Conservation (phyloP, 1,140 invertebrate species). For the Drosophila tropicalis region DNA sequence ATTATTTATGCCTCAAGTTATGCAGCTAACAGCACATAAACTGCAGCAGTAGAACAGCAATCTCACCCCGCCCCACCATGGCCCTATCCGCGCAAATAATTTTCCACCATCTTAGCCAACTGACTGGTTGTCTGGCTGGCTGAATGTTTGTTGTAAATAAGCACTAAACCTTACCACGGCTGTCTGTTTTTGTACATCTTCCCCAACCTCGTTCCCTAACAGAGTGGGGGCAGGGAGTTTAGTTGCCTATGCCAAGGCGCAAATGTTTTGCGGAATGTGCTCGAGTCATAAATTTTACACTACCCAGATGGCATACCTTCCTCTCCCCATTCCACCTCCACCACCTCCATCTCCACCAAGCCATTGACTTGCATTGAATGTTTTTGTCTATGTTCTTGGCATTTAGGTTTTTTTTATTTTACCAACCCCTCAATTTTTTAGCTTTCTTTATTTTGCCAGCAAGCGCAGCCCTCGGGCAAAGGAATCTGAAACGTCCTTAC, state of each 20-base stretch:
- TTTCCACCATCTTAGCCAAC: conserved; percentile 24
- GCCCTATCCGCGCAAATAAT: no score
- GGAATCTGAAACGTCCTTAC: conserved; percentile 1
- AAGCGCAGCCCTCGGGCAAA: conserved; percentile 47
- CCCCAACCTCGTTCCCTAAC: conserved; percentile 15
- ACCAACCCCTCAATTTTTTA: no score
- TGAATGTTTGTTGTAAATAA: conserved; percentile 53
- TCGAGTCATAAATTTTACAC: conserved; percentile 79
- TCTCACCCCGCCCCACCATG: no score
- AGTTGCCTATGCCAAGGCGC: conserved; percentile 53
- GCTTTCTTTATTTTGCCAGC: conserved; percentile 47
- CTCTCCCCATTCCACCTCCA: conserved; percentile 1
- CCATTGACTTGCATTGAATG: conserved; percentile 78
- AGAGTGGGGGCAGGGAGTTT: background rate
- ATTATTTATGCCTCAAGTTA: conserved; percentile 76
- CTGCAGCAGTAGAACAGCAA: conserved; percentile 41
- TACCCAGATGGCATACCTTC: conserved; percentile 48
- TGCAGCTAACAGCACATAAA: conserved; percentile 77
- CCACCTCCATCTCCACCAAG: background rate
- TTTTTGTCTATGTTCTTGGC: conserved; percentile 69
- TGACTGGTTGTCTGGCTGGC: background rate
- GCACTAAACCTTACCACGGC: conserved; percentile 71
- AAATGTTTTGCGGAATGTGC: conserved; percentile 80
- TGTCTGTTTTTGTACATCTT: conserved; percentile 47
- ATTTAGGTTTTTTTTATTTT: conserved; percentile 50